A percentile compares a stretch with the other conserved stretches of the same genome.
Conservation (phyloP, 2,113 vertebrate genomes). For the Echinops telfairi region DNA sequence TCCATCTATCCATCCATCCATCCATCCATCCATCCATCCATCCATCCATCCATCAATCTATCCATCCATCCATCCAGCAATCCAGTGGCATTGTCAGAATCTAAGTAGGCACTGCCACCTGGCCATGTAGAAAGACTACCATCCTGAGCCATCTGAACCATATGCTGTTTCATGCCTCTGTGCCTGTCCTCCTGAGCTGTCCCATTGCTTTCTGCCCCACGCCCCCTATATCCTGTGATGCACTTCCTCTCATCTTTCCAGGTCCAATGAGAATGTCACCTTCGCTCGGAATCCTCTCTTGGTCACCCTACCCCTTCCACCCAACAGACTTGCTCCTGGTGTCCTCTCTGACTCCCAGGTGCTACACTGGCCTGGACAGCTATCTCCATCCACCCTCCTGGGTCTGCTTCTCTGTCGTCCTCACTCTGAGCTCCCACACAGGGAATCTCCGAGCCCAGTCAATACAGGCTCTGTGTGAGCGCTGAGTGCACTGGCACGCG, state of each 20-base stretch:
- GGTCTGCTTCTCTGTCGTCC: background rate
- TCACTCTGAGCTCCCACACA: background rate
- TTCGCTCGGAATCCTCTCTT: background rate
- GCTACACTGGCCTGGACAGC: background rate
- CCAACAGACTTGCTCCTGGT: background rate
- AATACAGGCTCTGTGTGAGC: background rate
- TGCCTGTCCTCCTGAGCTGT: background rate
- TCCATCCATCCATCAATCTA: too few relatives aligned
- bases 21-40: too few relatives aligned
- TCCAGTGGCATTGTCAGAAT: background rate
- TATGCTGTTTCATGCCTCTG: background rate
- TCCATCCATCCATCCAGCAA: too few relatives aligned
- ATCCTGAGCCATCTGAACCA: background rate
- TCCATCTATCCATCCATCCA: too few relatives aligned
- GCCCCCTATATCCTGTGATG: background rate
- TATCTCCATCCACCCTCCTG: background rate
- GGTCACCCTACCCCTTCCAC: background rate
- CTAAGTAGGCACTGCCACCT: background rate
- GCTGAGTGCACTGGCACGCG: background rate
- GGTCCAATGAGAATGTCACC: background rate
- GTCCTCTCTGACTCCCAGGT: background rate
- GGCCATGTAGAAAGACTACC: background rate
- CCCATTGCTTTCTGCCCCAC: background rate
- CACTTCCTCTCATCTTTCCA: background rate
- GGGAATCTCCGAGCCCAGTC: background rate